phyloP scores from a whole-genome alignment of 2,888 invertebrate genomes.

The Campopleginae sp. region DNA sequence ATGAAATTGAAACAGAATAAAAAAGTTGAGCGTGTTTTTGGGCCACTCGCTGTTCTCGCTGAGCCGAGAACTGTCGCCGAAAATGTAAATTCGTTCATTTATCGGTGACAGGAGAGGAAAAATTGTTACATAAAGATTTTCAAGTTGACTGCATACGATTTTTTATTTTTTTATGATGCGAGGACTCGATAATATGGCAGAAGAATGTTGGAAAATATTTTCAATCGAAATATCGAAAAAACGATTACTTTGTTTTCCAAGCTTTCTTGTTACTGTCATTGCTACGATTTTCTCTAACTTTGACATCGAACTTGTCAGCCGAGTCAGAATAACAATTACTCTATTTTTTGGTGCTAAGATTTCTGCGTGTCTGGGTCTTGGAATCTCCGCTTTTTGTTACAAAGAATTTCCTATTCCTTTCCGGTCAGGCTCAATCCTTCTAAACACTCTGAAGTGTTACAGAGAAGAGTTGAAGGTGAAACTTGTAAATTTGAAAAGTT shows the following conservation, averaged over 20 bases:
- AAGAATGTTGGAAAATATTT: not conserved
- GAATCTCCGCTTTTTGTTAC: slow-evolving; percentile 2
- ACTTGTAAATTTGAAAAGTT: not conserved
- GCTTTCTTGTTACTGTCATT: not conserved
- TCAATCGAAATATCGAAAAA: not conserved
- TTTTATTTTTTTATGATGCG: not conserved
- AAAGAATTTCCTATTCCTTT: slow-evolving; percentile 10
- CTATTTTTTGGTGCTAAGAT: slow-evolving; percentile 5
- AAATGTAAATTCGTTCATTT: not conserved
- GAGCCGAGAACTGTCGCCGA: not conserved
- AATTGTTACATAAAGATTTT: not conserved
- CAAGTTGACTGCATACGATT: not conserved
- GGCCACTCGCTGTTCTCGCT: not conserved
- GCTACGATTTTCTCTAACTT: not conserved
- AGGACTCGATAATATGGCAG: not conserved
- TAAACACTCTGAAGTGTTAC: not conserved
- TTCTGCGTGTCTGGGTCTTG: not conserved
- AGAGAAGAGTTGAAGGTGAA: not conserved
- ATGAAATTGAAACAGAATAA: not conserved
- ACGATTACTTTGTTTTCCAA: not conserved
- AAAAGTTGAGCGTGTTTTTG: not conserved
- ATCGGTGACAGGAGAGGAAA: not conserved
- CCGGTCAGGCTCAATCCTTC: not conserved
- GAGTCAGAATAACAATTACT: not conserved
- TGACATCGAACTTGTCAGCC: not conserved